Conservation (phyloP, 92 coral and sea anemone species). For the Porites cylindrica region DNA sequence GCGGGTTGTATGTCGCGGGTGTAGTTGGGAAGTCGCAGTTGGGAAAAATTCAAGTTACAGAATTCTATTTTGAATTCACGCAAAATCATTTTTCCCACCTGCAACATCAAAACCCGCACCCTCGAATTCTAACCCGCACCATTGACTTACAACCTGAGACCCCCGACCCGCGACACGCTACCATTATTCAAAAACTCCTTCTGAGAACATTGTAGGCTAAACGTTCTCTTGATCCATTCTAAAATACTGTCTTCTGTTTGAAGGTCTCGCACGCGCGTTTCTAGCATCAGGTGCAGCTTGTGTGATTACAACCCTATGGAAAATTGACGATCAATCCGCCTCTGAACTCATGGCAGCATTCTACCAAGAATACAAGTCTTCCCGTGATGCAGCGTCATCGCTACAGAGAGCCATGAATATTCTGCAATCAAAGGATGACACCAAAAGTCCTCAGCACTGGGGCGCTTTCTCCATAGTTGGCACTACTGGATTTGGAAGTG, state of each 20-base stretch:
- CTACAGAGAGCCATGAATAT: slow-evolving; percentile 67
- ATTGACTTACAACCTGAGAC: no score
- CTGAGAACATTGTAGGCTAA: background rate
- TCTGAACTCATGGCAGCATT: slow-evolving; percentile 55
- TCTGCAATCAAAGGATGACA: slow-evolving; percentile 32
- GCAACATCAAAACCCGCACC: no score
- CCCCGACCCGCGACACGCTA: no score
- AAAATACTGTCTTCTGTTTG: background rate
- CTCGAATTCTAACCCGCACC: no score
- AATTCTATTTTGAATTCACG: no score
- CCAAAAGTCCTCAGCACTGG: slow-evolving; percentile 67
- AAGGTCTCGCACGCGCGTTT: slow-evolving; percentile 78
- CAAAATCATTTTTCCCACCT: no score
- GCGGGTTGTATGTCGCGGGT: no score
- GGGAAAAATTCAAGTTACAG: no score
- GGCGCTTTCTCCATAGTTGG: slow-evolving; percentile 77
- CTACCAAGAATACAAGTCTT: slow-evolving; percentile 60
- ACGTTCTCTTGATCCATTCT: background rate
- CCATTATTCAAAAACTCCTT: no score
- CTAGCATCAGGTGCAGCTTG: slow-evolving; percentile 77
- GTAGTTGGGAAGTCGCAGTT: no score
- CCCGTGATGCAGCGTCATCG: slow-evolving; percentile 71
- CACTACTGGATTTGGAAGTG: slow-evolving; percentile 20
- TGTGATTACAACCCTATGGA: slow-evolving; percentile 77
- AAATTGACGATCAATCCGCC: slow-evolving; percentile 61